Conservation (phyloP, 2,113 vertebrate species). For the Gallinago undulata region DNA sequence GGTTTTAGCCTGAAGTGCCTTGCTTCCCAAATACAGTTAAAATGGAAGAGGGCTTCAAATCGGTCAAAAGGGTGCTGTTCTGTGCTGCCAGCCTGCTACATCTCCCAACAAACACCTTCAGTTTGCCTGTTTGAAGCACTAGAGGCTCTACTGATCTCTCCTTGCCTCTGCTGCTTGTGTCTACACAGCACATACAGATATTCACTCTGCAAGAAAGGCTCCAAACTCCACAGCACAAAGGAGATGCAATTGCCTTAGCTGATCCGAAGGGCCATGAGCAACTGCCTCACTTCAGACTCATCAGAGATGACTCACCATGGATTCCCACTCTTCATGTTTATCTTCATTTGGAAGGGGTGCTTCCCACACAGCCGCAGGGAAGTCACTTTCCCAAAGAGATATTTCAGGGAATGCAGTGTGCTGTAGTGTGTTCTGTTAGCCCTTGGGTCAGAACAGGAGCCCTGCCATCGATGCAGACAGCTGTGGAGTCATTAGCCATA, state of each 20-base stretch:
- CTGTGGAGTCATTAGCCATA: neutral
- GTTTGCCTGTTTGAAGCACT: neutral
- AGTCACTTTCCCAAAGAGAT: neutral
- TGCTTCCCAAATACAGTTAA: neutral
- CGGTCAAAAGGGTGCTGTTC: neutral
- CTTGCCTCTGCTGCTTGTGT: neutral
- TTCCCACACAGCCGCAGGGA: neutral
- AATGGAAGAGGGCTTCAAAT: neutral
- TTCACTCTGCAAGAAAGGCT: neutral
- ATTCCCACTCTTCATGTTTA: neutral
- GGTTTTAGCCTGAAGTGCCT: neutral
- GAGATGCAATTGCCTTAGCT: neutral
- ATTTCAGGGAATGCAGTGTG: neutral
- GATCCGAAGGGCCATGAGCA: neutral
- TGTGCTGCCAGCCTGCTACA: neutral
- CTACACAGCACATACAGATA: fast-evolving
- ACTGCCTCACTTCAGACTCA: neutral
- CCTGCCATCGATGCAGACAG: neutral
- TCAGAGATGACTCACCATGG: slow-evolving; percentile 8
- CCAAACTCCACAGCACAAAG: neutral
- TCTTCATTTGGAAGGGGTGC: neutral
- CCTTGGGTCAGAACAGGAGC: neutral
- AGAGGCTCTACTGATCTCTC: neutral
- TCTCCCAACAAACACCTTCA: neutral
- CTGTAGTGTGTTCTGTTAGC: neutral